Evolutionary conservation across 2,888 invertebrate genomes (phyloP).

Genomic region (Drosophila anceps): DNA sequence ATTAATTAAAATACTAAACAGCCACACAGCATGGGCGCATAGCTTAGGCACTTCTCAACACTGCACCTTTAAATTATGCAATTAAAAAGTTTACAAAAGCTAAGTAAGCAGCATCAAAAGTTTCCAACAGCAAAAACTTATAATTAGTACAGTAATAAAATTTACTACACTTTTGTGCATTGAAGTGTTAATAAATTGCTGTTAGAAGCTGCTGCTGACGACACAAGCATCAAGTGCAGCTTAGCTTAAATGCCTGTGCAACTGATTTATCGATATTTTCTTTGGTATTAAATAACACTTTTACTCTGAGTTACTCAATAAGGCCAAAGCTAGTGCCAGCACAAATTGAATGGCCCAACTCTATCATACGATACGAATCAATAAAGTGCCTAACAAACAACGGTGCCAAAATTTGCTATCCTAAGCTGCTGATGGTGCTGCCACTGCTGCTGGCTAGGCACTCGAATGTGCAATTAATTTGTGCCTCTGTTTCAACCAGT

Average conservation of each 20-base stretch:
- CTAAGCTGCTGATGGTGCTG: constrained; percentile 9
- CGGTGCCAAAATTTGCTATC: constrained; percentile 15
- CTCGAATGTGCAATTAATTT: constrained; percentile 50
- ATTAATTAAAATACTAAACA: constrained; percentile 11
- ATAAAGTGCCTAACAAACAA: constrained; percentile 46
- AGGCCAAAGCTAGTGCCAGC: background rate
- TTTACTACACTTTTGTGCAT: background rate
- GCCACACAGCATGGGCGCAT: background rate
- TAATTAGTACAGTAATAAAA: constrained; percentile 2
- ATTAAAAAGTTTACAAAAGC: constrained; percentile 9
- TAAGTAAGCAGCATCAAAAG: background rate
- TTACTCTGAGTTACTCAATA: background rate
- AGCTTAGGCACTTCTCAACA: background rate
- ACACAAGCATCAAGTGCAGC: constrained; percentile 1
- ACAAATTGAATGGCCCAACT: background rate
- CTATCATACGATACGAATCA: constrained; percentile 29
- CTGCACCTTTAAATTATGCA: constrained; percentile 4
- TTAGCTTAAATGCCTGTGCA: constrained; percentile 2
- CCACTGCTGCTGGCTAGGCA: constrained; percentile 7
- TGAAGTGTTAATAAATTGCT: background rate
- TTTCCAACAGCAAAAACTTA: background rate
- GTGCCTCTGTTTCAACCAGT: constrained; percentile 21
- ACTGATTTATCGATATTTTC: constrained; percentile 6
- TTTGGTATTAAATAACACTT: background rate
- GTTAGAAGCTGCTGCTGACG: background rate